Evolutionary conservation across 35 echinoderm and acorn worm genomes (phyloP).

Genomic region (Chiridota heheva): DNA sequence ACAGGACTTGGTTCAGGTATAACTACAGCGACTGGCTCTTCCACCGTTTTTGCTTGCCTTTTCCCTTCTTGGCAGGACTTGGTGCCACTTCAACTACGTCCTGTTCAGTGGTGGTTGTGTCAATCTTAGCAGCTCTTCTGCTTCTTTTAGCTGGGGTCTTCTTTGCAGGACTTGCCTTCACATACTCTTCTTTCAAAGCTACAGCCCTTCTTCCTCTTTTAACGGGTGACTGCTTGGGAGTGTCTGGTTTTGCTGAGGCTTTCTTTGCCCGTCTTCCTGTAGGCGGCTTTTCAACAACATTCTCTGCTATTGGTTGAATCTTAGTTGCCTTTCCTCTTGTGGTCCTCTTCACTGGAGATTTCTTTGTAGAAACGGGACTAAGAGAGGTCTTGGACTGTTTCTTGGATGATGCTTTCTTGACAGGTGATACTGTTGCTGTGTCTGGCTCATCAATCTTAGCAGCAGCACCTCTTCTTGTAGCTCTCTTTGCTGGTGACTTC

Average conservation of each 20-base stretch:
- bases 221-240: not conserved
- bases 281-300: not conserved
- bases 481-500: conserved; percentile 7
- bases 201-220: conserved; percentile 21
- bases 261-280: conserved; percentile 16
- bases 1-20: conserved; percentile 11
- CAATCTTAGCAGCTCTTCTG: conserved; percentile 5
- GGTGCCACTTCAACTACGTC: too few relatives aligned
- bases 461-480: conserved; percentile 30
- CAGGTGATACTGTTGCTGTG: too few relatives aligned
- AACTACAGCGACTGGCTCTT: not conserved
- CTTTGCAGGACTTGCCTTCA: too few relatives aligned
- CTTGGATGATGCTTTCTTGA: conserved; percentile 30
- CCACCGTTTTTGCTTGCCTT: not conserved
- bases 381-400: conserved; percentile 13
- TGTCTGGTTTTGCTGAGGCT: not conserved
- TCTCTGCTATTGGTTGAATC: conserved; percentile 19
- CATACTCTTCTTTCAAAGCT: not conserved
- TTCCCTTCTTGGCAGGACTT: not conserved
- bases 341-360: not conserved
- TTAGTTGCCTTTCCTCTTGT: conserved; percentile 3
- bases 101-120: not conserved
- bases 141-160: not conserved
- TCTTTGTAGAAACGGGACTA: conserved; percentile 10
- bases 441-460: too few relatives aligned